Conservation (phyloP, 2,888 invertebrate genomes). For the Lasioglossum figueresi region DNA sequence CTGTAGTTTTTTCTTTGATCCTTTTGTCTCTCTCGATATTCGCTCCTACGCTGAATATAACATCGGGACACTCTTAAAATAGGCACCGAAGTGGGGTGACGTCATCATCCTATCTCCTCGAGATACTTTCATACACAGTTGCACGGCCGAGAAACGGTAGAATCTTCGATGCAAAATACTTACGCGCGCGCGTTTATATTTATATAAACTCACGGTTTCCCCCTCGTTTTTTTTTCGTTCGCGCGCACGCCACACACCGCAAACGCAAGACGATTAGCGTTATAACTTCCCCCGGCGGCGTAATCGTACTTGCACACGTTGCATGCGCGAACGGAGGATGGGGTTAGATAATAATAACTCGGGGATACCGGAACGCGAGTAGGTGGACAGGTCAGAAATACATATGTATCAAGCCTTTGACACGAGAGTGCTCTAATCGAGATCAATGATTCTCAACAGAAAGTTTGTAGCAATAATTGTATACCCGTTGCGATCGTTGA, state of each 20-base stretch:
- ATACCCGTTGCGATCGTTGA: background rate
- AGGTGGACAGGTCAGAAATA: slow-evolving; percentile 15
- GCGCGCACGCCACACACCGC: background rate
- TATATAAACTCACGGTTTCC: background rate
- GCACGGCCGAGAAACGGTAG: slow-evolving; percentile 45
- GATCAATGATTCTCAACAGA: background rate
- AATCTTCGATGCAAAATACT: slow-evolving; percentile 45
- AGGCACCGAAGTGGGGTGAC: slow-evolving; percentile 79
- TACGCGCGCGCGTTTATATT: background rate
- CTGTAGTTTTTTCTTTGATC: slow-evolving; percentile 62
- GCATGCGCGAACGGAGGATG: slow-evolving; percentile 4
- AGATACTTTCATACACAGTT: slow-evolving; percentile 68
- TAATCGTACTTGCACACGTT: background rate
- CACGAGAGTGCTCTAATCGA: too few species aligned
- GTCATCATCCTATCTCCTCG: slow-evolving; percentile 77
- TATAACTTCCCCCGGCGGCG: background rate
- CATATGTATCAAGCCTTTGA: slow-evolving; percentile 9
- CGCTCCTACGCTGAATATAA: slow-evolving; percentile 68
- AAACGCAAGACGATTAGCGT: background rate
- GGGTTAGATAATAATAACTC: slow-evolving; percentile 45
- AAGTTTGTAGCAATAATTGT: background rate
- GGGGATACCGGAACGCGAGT: slow-evolving; percentile 32
- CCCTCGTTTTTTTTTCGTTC: background rate
- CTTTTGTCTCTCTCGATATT: slow-evolving; percentile 54
- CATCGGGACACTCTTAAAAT: slow-evolving; percentile 82